Evolutionary conservation across 1,140 invertebrate genomes (phyloP), one percentile per base, ranked within the genome.

Genomic region (Sinonovacula constricta): DNA sequence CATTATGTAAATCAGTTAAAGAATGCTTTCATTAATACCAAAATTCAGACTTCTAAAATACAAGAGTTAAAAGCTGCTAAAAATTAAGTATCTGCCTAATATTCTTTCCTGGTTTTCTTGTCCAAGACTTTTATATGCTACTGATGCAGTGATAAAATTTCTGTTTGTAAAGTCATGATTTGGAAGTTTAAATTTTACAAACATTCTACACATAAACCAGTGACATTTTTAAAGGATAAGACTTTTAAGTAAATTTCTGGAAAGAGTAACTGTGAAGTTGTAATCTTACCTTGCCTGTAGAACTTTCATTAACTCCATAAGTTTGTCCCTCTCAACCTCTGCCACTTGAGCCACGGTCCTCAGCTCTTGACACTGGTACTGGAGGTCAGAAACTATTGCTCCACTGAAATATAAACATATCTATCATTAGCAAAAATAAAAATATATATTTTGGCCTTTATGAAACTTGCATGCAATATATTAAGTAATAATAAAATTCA

Each of bases 321-420:
- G 77, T 66, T 85, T 87, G 45, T 91, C 88, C 66, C 86, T 80
- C 66, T 91, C 90, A 3, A 91, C 88, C 34, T 87, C 85, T 22
- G 85, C 70, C 0, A 86, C 87, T 57, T 86, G 84, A 30, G 82
- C 67, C 51, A 90, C 28, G 22, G 85, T 85, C 65, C 85, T 85
- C 15, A 83, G 83, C 68, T 91, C 89, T 59, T 90, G 88, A 63
- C 83, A 87, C 74, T 88, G 88, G 68, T 84, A 81, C 53, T 83
- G 72, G 12, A 87, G 63, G 18, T 87, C 85, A 22, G 81, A 80
- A n/a, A n/a, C n/a, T n/a, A n/a, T n/a, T n/a, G n/a, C 26, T 83
- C 34, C 34, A 66, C 66, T n/a, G 77, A 59, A 39, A 68, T 76
- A 31, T 86, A 80, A 36, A 78, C 57, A 62, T 62, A 51, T 36